Percentiles rank a stretch among this genome's conserved stretches.
phyloP scores from a whole-genome alignment of 2,797 vertebrate species.

The Cuculus canorus region DNA sequence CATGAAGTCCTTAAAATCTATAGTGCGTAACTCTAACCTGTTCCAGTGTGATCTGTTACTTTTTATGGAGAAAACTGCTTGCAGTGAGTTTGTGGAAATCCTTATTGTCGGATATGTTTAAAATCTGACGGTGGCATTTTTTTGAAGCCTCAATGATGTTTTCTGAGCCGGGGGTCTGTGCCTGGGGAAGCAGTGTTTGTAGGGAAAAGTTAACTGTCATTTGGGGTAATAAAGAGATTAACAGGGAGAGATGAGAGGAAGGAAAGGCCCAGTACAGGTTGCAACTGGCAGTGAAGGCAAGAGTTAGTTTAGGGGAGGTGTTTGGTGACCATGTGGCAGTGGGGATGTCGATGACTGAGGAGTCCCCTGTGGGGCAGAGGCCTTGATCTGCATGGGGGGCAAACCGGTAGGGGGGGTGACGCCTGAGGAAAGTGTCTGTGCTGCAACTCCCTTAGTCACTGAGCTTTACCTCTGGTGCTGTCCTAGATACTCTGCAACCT shows the following conservation, averaged over 20 bases:
- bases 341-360: rapidly evolving
- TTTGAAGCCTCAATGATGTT: not conserved
- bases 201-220: not conserved
- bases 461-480: not conserved
- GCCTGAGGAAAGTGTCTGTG: rapidly evolving
- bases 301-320: not conserved
- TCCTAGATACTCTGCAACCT: no score
- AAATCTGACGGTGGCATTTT: not conserved
- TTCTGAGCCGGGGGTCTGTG: not conserved
- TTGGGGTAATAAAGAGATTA: not conserved
- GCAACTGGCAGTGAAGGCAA: rapidly evolving
- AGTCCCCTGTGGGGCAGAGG: not conserved
- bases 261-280: no score
- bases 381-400: not conserved
- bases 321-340: not conserved
- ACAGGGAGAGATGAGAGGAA: not conserved
- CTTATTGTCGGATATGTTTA: not conserved
- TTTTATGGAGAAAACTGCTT: not conserved
- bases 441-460: not conserved
- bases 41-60: not conserved
- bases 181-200: not conserved
- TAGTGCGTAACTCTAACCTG: not conserved
- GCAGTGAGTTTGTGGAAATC: not conserved
- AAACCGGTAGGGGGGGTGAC: not conserved
- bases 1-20: rapidly evolving